Base-by-base conservation (phyloP, 2,113 vertebrate species). In the Aldabrachelys gigantea region DNA sequence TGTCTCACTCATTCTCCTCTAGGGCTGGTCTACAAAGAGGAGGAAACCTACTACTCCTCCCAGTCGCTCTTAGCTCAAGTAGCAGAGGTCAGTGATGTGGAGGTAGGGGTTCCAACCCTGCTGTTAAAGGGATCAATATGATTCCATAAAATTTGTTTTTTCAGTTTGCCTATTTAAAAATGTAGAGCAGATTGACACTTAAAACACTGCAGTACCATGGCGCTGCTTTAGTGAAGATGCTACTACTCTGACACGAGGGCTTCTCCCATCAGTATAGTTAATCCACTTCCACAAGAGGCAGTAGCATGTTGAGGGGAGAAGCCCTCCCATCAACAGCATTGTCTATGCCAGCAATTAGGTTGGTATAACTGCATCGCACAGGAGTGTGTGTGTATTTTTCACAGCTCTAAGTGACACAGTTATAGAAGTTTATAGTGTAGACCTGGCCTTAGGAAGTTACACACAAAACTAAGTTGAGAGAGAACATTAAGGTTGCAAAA, bases 31-130 rank as follows among this genome's bases (percentile, higher is more conserved):
- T 49, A 84, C 27, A 41, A 62, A 53, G 53, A 7, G 81, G 89
- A 79, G 56, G 52, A 10, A 21, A 19, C 1, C 1, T 6, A 24
- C 12, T 7, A 27, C 10, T 1, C 0, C 13, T 85, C 52, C 3
- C 72, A 78, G 76, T 29, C 57, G 82, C 41, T 5, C 19, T 24
- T 65, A 65, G 31, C 59, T 65, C 59, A 65, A 35, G 14, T 19
- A 65, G 62, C 3, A 17, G 31, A 35, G 59, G 59, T 62, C 29
- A 17, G 62, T 35, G 62, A 6, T 35, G 62, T 65, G 31, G 31
- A 65, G 31, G 62, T 17, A 65, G 14, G 62, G 62, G 31, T 35
- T 65, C 31, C 31, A 16, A 65, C 31, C 31, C 31, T 65, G 62
- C 59, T 35, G 31, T 35, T 65, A 65, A 65, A 65, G 16, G 54